Percentiles rank a stretch among this genome's conserved stretches.
Evolutionary conservation across 2,797 vertebrate genomes (phyloP).

Genomic region (Sebastiscus albofasciatus): DNA sequence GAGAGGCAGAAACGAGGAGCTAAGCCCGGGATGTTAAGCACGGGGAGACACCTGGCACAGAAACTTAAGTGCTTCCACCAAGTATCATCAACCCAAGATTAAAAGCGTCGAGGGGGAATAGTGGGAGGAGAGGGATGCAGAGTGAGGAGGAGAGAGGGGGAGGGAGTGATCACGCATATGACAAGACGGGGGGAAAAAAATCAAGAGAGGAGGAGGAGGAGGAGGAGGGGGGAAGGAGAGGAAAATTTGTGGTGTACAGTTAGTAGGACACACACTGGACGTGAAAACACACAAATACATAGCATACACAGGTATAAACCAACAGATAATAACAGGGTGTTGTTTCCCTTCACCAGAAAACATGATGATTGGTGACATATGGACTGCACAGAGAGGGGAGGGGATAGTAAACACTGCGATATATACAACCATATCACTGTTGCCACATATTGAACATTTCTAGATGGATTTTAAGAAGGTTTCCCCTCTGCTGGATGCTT

Average conservation of each 20-base stretch:
- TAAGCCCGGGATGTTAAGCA: slow-evolving; percentile 68
- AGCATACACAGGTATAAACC: slow-evolving; percentile 10
- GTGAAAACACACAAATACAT: neutral
- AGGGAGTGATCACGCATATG: slow-evolving; percentile 62
- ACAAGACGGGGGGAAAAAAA: slow-evolving; percentile 44
- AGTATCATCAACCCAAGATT: slow-evolving; percentile 78
- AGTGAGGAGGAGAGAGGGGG: slow-evolving; percentile 45
- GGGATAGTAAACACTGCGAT: neutral
- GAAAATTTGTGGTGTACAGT: slow-evolving; percentile 24
- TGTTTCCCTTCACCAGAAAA: slow-evolving; percentile 34
- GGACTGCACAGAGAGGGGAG: slow-evolving; percentile 3
- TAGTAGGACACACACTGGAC: neutral
- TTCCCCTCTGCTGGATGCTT: neutral
- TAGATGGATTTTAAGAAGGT: neutral
- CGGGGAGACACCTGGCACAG: slow-evolving; percentile 72
- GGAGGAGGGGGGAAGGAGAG: neutral
- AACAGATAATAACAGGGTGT: slow-evolving; percentile 56
- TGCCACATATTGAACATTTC: neutral
- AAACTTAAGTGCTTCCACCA: slow-evolving; percentile 76
- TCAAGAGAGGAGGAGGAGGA: slow-evolving; percentile 20
- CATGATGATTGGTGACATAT: slow-evolving; percentile 50
- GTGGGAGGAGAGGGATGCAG: slow-evolving; percentile 57
- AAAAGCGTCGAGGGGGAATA: slow-evolving; percentile 67
- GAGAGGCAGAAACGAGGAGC: slow-evolving; percentile 46
- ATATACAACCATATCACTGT: neutral